Conservation (phyloP, 2,888 invertebrate genomes). For the Melitaea athalia region DNA sequence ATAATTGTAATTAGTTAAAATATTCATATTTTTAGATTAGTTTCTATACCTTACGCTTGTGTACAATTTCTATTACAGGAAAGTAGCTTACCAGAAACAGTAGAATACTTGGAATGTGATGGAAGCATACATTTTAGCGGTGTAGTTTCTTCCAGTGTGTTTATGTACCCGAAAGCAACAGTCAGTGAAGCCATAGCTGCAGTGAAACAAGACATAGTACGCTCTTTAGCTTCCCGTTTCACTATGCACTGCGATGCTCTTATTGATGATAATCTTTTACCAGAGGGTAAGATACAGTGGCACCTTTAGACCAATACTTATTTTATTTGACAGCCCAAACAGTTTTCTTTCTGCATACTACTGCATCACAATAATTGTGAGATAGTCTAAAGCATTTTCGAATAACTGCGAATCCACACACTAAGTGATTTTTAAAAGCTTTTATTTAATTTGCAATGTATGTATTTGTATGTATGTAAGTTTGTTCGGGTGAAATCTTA, state of each 20-base stretch:
- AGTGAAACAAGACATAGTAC: constrained; percentile 91
- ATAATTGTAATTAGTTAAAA: constrained; percentile 11
- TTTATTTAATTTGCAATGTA: no score
- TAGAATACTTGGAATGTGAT: constrained; percentile 82
- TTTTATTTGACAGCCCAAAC: background rate
- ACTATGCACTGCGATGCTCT: constrained; percentile 97
- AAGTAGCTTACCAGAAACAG: constrained; percentile 69
- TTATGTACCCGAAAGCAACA: constrained; percentile 88
- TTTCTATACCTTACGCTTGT: no score
- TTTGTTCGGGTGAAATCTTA: no score
- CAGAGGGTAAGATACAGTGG: constrained; percentile 80
- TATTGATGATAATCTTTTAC: constrained; percentile 89
- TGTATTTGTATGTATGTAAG: no score
- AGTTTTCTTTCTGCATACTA: background rate
- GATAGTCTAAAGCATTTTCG: background rate
- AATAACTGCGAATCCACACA: background rate
- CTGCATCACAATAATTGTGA: background rate
- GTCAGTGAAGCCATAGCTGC: constrained; percentile 87
- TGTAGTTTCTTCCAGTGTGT: constrained; percentile 88
- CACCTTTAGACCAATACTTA: background rate
- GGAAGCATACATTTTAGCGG: constrained; percentile 88
- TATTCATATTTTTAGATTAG: no score
- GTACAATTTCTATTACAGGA: constrained; percentile 58
- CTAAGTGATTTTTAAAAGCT: background rate
- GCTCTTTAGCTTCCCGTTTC: constrained; percentile 92